These are phyloP conservation scores for Myotis vivesi DNA, from an alignment of 2,797 vertebrate genomes.

Conservation along the genomic window DNA sequence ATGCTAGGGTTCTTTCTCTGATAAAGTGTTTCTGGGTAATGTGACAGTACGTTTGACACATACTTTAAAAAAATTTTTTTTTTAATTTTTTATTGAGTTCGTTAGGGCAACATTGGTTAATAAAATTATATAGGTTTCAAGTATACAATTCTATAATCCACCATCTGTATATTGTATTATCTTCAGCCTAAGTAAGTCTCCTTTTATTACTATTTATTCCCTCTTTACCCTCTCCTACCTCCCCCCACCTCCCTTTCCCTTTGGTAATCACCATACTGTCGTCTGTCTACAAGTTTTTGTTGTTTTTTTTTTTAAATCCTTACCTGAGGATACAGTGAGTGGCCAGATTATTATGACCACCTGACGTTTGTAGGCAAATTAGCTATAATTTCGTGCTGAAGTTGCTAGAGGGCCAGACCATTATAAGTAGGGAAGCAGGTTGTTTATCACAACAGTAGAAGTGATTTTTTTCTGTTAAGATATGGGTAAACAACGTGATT, in stretches of 20 bases:
- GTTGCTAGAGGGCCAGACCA: too few species aligned
- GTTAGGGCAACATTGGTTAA: neutral
- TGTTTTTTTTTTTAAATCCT: neutral
- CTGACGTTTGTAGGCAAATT: too few species aligned
- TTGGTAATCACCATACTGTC: neutral
- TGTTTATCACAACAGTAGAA: too few species aligned
- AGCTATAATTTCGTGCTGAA: too few species aligned
- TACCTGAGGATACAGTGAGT: neutral
- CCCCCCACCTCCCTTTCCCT: neutral
- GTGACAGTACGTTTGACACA: neutral
- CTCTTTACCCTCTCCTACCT: neutral
- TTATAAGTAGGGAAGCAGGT: too few species aligned
- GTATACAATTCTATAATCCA: neutral
- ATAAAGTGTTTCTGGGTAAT: constrained; percentile 34
- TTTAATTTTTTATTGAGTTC: neutral
- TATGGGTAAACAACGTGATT: too few species aligned
- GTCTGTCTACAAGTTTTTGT: neutral
- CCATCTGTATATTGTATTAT: neutral
- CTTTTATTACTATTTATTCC: neutral
- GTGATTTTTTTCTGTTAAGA: too few species aligned
- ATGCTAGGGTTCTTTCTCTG: neutral
- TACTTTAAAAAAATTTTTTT: neutral
- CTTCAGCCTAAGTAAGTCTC: neutral
- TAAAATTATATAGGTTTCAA: neutral
- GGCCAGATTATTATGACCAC: too few species aligned